A percentile compares a stretch with the other conserved stretches of the same genome.
phyloP scores from a whole-genome alignment of 2,888 invertebrate genomes.

The Dione juno region DNA sequence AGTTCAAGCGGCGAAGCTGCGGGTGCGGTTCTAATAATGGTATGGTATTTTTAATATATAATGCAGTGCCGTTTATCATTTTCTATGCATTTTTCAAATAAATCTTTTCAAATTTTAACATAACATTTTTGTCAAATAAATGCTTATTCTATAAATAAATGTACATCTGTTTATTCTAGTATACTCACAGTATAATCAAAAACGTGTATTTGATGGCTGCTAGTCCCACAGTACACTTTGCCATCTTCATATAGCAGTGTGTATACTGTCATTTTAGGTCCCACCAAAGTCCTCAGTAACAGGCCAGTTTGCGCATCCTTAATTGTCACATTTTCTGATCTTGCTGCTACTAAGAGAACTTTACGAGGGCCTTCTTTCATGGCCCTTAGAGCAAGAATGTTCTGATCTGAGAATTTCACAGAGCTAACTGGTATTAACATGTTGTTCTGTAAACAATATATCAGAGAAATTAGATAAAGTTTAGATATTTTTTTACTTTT shows the following conservation, averaged over 20 bases:
- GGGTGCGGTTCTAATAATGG: too few species aligned
- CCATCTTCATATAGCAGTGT: slow-evolving; percentile 87
- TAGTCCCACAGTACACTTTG: slow-evolving; percentile 90
- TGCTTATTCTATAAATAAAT: too few species aligned
- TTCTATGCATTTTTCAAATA: too few species aligned
- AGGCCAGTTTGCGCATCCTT: slow-evolving; percentile 89
- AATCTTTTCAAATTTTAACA: too few species aligned
- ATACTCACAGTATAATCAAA: slow-evolving; percentile 89
- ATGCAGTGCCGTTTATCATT: too few species aligned
- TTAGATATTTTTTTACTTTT: too few species aligned
- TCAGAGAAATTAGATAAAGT: not conserved
- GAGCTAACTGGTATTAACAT: slow-evolving; percentile 80
- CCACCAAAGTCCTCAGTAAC: slow-evolving; percentile 85
- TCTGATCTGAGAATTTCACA: slow-evolving; percentile 85
- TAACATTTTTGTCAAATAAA: too few species aligned
- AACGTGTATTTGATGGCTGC: slow-evolving; percentile 87
- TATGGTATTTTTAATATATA: too few species aligned
- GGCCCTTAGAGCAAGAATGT: slow-evolving; percentile 87
- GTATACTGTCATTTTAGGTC: slow-evolving; percentile 86
- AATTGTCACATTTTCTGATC: slow-evolving; percentile 87
- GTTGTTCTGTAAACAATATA: slow-evolving; percentile 73
- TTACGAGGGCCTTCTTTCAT: slow-evolving; percentile 89
- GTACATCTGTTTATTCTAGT: not conserved
- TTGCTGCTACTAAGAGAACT: slow-evolving; percentile 87
- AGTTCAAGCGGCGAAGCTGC: too few species aligned